Base-by-base conservation (phyloP, 2,888 invertebrate species). In the Chloroclystis v-ata region DNA sequence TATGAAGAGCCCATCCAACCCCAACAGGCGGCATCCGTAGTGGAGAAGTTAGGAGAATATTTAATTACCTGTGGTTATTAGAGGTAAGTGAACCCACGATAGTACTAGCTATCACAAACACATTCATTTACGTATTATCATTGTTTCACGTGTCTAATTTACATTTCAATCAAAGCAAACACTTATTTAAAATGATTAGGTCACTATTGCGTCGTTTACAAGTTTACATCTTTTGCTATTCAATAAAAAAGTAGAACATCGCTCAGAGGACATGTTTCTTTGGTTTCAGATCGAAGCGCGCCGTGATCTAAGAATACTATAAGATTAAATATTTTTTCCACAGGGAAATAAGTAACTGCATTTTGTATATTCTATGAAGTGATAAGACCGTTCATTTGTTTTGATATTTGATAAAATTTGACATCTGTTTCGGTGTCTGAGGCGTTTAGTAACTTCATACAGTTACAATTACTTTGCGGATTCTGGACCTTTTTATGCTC, bases 1-100 rank as follows among this genome's bases (percentile, higher is more conserved):
- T 97, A 97, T 83, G 95, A 96, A 93, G 96, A 97, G 90, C 96
- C 96, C 82, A 96, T 96, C 89, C 96, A 96, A 90, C 96, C 97
- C 88, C 96, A 97, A 89, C 97, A 97, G 91, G 96, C 96, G 80
- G 97, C 97, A 88, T 96, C 96, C 72, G 95, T 97, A 89, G 96
- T 96, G 89, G 97, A 97, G 93, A 96, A 96, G 92, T 92, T 97
- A 92, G 96, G 97, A 91, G 97, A 97, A 89, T 97, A 97, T 93
- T 94, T 97, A 92, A 93, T 96, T 91, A 93, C 92, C 91, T 96
- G 96, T 92, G 96, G 96, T 92, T 96, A 95, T 94, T 97, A 96
- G 93, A 92, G 91, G 91, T 91, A 73, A 77, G 82, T 65, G 20
- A n/a, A n/a, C n/a, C n/a, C n/a, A n/a, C n/a, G n/a, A n/a, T n/a